These are phyloP conservation scores for Characodon lateralis DNA, from an alignment of 2,797 vertebrate genomes.

Conservation along the genomic window DNA sequence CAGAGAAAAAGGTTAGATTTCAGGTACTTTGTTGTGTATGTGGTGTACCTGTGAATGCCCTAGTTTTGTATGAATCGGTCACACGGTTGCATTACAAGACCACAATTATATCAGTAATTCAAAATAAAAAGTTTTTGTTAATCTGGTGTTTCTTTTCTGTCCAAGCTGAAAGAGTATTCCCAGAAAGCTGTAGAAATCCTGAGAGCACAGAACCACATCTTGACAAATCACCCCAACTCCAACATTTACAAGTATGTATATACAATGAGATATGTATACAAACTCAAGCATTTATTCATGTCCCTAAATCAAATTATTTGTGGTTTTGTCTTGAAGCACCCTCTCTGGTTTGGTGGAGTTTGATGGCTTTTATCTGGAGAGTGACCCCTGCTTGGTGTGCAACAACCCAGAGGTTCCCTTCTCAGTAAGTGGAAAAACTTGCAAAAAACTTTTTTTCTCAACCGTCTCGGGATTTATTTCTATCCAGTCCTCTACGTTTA, in stretches of 20 bases:
- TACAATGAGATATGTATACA: not conserved
- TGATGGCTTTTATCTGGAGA: constrained; percentile 97
- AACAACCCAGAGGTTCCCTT: constrained; percentile 99
- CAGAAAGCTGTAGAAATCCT: constrained; percentile 98
- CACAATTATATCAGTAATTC: not conserved
- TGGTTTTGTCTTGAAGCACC: constrained; percentile 80
- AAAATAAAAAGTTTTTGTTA: not conserved
- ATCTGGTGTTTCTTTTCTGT: constrained; percentile 10
- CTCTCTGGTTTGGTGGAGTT: constrained; percentile 97
- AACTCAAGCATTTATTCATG: not conserved
- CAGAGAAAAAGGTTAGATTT: constrained; percentile 92
- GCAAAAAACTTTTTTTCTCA: not conserved
- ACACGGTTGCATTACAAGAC: not conserved
- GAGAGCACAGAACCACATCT: constrained; percentile 95
- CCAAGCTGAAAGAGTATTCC: constrained; percentile 95
- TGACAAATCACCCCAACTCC: constrained; percentile 99
- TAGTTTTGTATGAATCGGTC: not conserved
- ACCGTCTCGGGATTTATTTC: not conserved
- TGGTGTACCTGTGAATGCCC: not conserved
- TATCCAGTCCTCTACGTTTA: not conserved
- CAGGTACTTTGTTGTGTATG: not conserved
- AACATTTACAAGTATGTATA: constrained; percentile 97
- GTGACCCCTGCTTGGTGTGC: constrained; percentile 97
- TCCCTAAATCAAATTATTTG: not conserved
- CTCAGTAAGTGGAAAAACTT: constrained; percentile 80